Conservation (phyloP, 2,797 vertebrate species). For the Gallinago nigripennis region DNA sequence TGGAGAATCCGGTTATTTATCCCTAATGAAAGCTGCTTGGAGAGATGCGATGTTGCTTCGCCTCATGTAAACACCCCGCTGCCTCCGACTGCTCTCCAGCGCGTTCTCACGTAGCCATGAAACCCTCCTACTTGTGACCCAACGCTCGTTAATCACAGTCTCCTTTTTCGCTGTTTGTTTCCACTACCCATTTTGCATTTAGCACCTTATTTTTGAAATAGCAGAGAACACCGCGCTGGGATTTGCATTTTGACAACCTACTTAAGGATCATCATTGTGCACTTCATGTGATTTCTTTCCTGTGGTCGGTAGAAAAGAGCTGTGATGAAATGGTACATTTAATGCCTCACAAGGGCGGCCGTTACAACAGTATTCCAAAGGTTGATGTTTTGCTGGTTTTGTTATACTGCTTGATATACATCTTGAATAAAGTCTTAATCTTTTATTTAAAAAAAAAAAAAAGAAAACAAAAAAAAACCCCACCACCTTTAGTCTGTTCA, state of each 20-base stretch:
- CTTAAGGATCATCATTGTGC: slow-evolving; percentile 23
- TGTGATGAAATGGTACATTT: slow-evolving; percentile 10
- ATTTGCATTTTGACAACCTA: neutral
- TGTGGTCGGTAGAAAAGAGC: slow-evolving; percentile 11
- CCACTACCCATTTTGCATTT: neutral
- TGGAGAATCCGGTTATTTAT: neutral
- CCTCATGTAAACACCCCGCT: slow-evolving; percentile 39
- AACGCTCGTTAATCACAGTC: slow-evolving; percentile 3
- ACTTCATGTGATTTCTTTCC: slow-evolving; percentile 18
- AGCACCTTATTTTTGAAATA: slow-evolving; percentile 15
- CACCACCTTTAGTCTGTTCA: slow-evolving; percentile 44
- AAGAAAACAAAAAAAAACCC: neutral
- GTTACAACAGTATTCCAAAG: slow-evolving; percentile 70
- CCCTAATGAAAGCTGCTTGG: neutral
- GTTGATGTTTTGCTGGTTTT: slow-evolving; percentile 71
- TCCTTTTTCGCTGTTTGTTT: slow-evolving; percentile 26
- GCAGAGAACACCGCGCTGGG: neutral
- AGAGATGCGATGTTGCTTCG: neutral
- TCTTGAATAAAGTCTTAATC: slow-evolving; percentile 80
- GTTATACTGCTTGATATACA: slow-evolving; percentile 73
- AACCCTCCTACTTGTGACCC: slow-evolving; percentile 4
- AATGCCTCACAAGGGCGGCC: slow-evolving; percentile 14
- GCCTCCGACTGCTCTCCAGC: neutral
- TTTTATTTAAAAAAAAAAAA: slow-evolving; percentile 66
- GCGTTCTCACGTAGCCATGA: neutral